Base-by-base conservation (phyloP, 2,888 invertebrate species). In the Netelia fuscicornis region DNA sequence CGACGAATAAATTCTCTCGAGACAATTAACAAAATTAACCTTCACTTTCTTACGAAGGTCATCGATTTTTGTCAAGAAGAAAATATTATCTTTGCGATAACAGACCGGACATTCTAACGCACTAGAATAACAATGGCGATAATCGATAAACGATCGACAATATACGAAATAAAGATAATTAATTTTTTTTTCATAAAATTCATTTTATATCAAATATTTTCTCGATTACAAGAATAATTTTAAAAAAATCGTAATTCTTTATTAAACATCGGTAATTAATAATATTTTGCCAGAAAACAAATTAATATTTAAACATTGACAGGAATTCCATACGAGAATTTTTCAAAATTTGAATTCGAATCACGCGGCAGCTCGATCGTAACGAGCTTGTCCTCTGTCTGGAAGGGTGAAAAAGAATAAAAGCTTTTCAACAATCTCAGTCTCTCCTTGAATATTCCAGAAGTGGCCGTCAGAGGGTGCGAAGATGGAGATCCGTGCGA, bases 11-110 rank as follows among this genome's bases (percentile, higher is more conserved):
- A 60, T 60, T 65, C 54, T 13, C 17, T 54, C 1, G 54, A 6
- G 13, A 13, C 54, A 54, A n/a, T 17, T 54, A 13, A 20, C 48
- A 64, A 58, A 80, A 74, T 83, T 76, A 48, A 30, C 42, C 71
- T 3, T 17, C 17, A 75, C 56, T 58, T 76, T 52, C 54, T 17
- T 68, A 64, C 71, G 23, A 56, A 62, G 54, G 64, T 42, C 56
- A 52, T 62, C 52, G 75, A 30, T 30, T 30, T 5, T 2, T 30
- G 17, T 30, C 30, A 30, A 2, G 5, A 30, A 5, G 30, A 30
- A 30, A 30, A 30, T 30, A 5, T 30, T 30, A 30, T 30, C 5
- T 30, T 5, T 3, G 5, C 3, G 30, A 30, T 30, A 30, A 30
- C 30, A 30, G 30, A 5, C 1, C 25, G 25, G 25, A 2, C 25